Evolutionary conservation across 1,140 invertebrate genomes (phyloP).

Genomic region (Asbolus verrucosus): DNA sequence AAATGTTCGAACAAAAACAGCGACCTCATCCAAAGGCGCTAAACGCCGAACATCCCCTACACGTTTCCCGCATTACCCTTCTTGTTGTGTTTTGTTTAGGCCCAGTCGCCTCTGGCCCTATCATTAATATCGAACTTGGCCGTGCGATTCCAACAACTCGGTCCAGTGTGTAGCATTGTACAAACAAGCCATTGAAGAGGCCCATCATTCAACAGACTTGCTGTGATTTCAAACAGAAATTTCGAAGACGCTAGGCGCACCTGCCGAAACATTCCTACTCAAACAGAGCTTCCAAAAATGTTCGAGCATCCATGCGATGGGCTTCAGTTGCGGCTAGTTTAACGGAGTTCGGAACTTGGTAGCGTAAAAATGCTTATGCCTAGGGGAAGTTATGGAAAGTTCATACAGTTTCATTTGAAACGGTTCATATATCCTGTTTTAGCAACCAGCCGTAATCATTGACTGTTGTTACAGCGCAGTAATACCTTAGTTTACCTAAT

Average conservation of each 20-base stretch:
- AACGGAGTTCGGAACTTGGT: too few relatives aligned
- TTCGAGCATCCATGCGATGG: background rate
- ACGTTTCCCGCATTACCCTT: slow-evolving; percentile 7
- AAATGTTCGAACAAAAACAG: slow-evolving; percentile 13
- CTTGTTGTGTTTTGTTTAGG: slow-evolving; percentile 8
- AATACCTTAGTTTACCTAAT: too few relatives aligned
- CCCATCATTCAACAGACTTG: slow-evolving; percentile 25
- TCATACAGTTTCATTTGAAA: too few relatives aligned
- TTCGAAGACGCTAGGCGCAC: too few relatives aligned
- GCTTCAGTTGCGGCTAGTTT: too few relatives aligned
- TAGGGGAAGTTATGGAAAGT: too few relatives aligned
- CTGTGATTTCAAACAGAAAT: slow-evolving; percentile 16
- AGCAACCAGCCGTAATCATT: too few relatives aligned
- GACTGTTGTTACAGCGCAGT: too few relatives aligned
- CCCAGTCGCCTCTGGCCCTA: slow-evolving; percentile 2
- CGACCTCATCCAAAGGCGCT: slow-evolving; percentile 6
- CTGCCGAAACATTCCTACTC: slow-evolving; percentile 29
- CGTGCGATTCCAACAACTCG: slow-evolving; percentile 29
- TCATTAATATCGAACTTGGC: slow-evolving; percentile 30
- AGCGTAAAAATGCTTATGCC: too few relatives aligned
- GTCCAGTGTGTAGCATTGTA: slow-evolving; percentile 1
- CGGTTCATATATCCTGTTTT: too few relatives aligned
- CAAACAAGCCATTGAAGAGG: slow-evolving; percentile 17
- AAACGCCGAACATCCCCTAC: slow-evolving; percentile 6
- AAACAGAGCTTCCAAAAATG: slow-evolving; percentile 10